These are phyloP conservation scores for Drosophila atroscutellata DNA, from an alignment of 2,888 invertebrate genomes.

Conservation along the genomic window DNA sequence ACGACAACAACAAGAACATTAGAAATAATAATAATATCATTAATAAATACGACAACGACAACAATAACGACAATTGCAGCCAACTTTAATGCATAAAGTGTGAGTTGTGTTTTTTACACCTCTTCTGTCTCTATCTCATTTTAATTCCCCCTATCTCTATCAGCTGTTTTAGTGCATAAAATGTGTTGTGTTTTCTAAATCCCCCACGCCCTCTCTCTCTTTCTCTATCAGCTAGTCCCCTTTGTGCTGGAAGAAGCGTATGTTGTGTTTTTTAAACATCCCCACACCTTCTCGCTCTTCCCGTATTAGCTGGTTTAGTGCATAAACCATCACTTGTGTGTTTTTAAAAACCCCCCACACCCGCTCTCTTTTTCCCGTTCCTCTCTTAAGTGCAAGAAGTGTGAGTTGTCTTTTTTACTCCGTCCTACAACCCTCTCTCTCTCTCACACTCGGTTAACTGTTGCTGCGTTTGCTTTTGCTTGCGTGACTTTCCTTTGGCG, in stretches of 20 bases:
- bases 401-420: neutral
- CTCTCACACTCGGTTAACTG: constrained; percentile 7
- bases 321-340: constrained; percentile 47
- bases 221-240: neutral
- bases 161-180: neutral
- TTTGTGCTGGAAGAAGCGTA: neutral
- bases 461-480: constrained; percentile 25
- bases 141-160: neutral
- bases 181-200: constrained; percentile 2
- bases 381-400: neutral
- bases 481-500: constrained; percentile 57
- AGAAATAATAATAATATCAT: constrained; percentile 22
- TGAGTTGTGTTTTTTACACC: constrained; percentile 40
- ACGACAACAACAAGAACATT: constrained; percentile 28
- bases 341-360: constrained; percentile 5
- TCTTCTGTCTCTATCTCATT: constrained; percentile 3
- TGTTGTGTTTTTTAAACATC: neutral
- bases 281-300: neutral
- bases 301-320: neutral
- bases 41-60: constrained; percentile 28
- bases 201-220: neutral
- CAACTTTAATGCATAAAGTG: constrained; percentile 52
- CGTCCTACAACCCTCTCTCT: constrained; percentile 1
- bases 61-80: constrained; percentile 47
- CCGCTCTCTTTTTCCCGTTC: neutral